A percentile compares a stretch with the other conserved stretches of the same genome.
Conservation (phyloP, 2,888 invertebrate genomes). For the Lamproptera curius region DNA sequence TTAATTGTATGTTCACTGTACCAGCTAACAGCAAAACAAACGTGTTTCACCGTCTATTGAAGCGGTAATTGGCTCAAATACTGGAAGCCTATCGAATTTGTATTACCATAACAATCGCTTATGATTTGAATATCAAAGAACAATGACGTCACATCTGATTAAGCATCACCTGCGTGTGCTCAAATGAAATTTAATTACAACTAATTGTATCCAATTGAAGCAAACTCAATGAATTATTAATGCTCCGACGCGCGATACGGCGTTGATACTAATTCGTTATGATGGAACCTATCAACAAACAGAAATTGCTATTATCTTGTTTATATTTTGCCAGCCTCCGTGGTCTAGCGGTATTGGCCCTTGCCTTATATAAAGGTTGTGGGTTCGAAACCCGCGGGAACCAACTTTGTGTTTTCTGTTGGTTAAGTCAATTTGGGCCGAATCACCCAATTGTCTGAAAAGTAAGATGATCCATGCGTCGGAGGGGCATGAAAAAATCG, state of each 20-base stretch:
- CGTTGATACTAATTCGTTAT: neutral
- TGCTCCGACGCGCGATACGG: neutral
- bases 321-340: neutral
- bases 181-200: conserved; percentile 5
- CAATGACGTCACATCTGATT: neutral
- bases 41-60: no score
- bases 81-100: no score
- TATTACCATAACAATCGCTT: neutral
- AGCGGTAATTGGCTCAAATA: no score
- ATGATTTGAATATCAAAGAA: neutral
- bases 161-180: neutral
- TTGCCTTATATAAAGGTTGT: no score
- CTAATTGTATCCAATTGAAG: neutral
- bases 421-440: neutral
- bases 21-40: no score
- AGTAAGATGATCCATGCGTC: no score
- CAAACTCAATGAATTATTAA: conserved; percentile 1
- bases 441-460: no score
- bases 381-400: no score
- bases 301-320: neutral
- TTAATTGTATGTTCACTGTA: no score
- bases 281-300: neutral
- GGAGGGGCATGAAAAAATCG: no score
- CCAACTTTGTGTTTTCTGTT: neutral
- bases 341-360: no score